Evolutionary conservation across 2,888 invertebrate species (phyloP).

Genomic region (Pheosia tremula): DNA sequence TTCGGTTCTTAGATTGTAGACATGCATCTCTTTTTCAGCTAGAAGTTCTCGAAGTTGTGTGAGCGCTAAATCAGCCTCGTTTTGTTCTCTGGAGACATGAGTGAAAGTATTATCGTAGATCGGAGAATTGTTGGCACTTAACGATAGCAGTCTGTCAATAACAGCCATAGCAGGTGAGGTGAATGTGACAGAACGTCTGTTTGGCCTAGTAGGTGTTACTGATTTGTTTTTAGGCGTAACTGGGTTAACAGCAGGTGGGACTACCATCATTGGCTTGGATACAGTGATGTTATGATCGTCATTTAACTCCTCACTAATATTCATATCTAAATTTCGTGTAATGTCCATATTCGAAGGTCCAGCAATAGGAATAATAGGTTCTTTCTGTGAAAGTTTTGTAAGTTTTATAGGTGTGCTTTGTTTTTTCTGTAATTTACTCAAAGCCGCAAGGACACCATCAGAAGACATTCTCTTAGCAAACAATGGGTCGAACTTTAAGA

Average conservation of each 20-base stretch:
- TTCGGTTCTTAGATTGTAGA: slow-evolving; percentile 78
- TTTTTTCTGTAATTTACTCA: slow-evolving; percentile 58
- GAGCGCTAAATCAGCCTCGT: slow-evolving; percentile 68
- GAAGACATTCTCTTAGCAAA: slow-evolving; percentile 72
- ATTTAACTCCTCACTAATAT: slow-evolving; percentile 47
- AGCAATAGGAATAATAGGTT: slow-evolving; percentile 40
- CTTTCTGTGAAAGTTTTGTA: slow-evolving; percentile 31
- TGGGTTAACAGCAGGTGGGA: slow-evolving; percentile 72
- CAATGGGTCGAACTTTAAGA: slow-evolving; percentile 77
- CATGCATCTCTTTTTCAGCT: slow-evolving; percentile 81
- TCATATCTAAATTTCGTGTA: slow-evolving; percentile 41
- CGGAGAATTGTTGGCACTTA: slow-evolving; percentile 67
- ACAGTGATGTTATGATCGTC: slow-evolving; percentile 62
- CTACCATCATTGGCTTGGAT: slow-evolving; percentile 77
- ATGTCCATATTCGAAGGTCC: slow-evolving; percentile 53
- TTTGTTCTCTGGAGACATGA: slow-evolving; percentile 53
- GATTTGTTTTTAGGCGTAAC: slow-evolving; percentile 63
- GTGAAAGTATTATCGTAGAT: slow-evolving; percentile 53
- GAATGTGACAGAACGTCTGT: slow-evolving; percentile 72
- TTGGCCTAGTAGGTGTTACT: slow-evolving; percentile 62
- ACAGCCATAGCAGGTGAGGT: slow-evolving; percentile 81
- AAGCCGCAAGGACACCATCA: slow-evolving; percentile 62
- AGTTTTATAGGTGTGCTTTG: slow-evolving; percentile 67
- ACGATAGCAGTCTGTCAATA: slow-evolving; percentile 77
- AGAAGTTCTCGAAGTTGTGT: slow-evolving; percentile 79